These are phyloP conservation scores for Zootermopsis nevadensis DNA, from an alignment of 2,888 invertebrate genomes.

Conservation along the genomic window DNA sequence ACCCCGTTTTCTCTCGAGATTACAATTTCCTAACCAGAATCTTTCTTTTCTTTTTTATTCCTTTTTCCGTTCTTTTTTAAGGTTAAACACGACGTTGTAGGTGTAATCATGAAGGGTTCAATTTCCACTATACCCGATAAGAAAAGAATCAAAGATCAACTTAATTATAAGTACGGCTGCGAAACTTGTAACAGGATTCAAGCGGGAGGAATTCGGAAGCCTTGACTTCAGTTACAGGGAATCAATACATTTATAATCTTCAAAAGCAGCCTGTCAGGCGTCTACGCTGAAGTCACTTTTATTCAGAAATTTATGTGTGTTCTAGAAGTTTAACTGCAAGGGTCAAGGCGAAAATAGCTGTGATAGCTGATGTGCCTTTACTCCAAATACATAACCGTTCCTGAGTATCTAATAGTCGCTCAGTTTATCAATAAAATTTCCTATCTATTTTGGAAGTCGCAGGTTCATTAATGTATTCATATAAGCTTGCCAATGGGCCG, in stretches of 20 bases:
- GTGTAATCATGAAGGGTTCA: not conserved
- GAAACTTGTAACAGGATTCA: not conserved
- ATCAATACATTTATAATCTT: not conserved
- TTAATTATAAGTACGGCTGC: not conserved
- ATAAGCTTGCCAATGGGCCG: too few relatives aligned
- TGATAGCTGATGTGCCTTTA: too few relatives aligned
- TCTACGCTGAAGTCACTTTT: too few relatives aligned
- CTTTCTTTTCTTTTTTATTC: not conserved
- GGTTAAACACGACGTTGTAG: not conserved
- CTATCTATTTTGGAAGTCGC: too few relatives aligned
- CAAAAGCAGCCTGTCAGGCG: too few relatives aligned
- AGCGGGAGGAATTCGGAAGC: not conserved
- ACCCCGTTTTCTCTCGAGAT: slow-evolving; percentile 17
- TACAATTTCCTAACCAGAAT: slow-evolving; percentile 5
- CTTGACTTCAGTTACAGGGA: not conserved
- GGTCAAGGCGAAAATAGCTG: too few relatives aligned
- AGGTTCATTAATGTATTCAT: too few relatives aligned
- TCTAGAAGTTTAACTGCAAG: too few relatives aligned
- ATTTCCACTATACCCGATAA: slow-evolving; percentile 31
- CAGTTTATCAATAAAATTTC: too few relatives aligned
- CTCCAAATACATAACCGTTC: too few relatives aligned
- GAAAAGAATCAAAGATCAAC: slow-evolving; percentile 33
- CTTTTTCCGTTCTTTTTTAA: not conserved
- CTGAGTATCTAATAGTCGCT: too few relatives aligned
- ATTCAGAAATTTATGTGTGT: too few relatives aligned